A percentile compares a stretch with the other conserved stretches of the same genome.
These are phyloP conservation scores for Semnornis frantzii DNA, from an alignment of 2,113 vertebrate genomes.

Conservation along the genomic window DNA sequence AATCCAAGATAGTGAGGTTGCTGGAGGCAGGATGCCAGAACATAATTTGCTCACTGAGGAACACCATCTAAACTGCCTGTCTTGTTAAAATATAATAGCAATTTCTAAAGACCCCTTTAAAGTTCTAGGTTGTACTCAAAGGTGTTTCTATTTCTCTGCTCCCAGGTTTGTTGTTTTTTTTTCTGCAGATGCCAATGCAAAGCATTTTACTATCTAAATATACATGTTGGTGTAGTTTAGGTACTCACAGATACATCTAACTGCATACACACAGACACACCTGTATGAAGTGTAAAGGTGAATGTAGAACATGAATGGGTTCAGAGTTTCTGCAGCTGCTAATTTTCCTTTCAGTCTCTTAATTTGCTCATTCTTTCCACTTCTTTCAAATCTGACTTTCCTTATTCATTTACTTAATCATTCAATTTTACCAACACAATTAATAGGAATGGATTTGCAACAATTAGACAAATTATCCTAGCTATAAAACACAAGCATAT, in stretches of 20 bases:
- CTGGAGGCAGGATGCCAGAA: slow-evolving; percentile 36
- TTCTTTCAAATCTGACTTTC: not conserved
- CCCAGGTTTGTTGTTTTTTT: not conserved
- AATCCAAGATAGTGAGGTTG: not conserved
- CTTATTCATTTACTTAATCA: not conserved
- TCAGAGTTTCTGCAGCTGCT: not conserved
- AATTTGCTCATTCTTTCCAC: not conserved
- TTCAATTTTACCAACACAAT: not conserved
- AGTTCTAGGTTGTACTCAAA: not conserved
- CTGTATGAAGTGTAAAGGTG: not conserved
- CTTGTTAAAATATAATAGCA: slow-evolving; percentile 24
- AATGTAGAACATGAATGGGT: not conserved
- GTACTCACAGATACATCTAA: not conserved
- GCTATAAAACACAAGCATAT: not conserved
- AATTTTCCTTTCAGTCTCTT: not conserved
- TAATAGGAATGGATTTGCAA: not conserved
- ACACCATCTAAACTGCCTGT: not conserved
- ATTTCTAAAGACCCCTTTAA: not conserved
- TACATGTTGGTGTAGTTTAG: not conserved
- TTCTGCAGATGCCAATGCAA: not conserved
- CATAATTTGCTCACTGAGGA: not conserved
- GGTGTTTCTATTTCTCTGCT: not conserved
- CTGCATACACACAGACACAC: not conserved
- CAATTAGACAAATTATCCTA: not conserved
- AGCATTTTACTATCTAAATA: not conserved